phyloP scores from a whole-genome alignment of 2,888 invertebrate species.

The Dermolepida albohirtum region DNA sequence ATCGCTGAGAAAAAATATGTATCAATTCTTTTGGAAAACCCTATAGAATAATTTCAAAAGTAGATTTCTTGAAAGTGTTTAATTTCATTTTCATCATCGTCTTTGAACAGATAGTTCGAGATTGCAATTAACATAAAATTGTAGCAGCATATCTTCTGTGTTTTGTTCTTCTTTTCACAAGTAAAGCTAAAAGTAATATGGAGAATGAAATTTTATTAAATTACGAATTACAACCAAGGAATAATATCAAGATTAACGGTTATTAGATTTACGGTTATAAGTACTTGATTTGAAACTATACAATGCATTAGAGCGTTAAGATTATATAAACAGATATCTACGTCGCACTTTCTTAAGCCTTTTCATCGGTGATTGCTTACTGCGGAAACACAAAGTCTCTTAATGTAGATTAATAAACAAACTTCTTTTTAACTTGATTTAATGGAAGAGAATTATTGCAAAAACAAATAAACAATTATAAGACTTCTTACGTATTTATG shows the following conservation, averaged over 20 bases:
- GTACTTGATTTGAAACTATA: constrained; percentile 30
- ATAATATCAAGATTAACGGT: constrained; percentile 37
- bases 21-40: too few relatives aligned
- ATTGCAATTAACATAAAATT: too few relatives aligned
- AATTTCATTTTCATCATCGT: too few relatives aligned
- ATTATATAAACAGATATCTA: constrained; percentile 34
- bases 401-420: constrained; percentile 25
- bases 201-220: constrained; percentile 29
- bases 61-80: too few relatives aligned
- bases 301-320: constrained; percentile 37
- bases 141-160: too few relatives aligned
- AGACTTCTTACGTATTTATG: too few relatives aligned
- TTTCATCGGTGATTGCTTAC: constrained; percentile 12
- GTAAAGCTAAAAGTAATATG: constrained; percentile 2
- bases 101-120: too few relatives aligned
- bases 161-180: too few relatives aligned
- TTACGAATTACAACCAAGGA: constrained; percentile 28
- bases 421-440: constrained; percentile 5
- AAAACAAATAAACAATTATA: too few relatives aligned
- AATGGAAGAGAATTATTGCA: too few relatives aligned
- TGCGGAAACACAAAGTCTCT: constrained; percentile 27
- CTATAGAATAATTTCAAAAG: too few relatives aligned
- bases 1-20: too few relatives aligned
- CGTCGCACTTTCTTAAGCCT: constrained; percentile 30
- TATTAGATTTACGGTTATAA: constrained; percentile 37